Conservation (phyloP, 2,888 invertebrate genomes). For the Hofmannophila pseudospretella region DNA sequence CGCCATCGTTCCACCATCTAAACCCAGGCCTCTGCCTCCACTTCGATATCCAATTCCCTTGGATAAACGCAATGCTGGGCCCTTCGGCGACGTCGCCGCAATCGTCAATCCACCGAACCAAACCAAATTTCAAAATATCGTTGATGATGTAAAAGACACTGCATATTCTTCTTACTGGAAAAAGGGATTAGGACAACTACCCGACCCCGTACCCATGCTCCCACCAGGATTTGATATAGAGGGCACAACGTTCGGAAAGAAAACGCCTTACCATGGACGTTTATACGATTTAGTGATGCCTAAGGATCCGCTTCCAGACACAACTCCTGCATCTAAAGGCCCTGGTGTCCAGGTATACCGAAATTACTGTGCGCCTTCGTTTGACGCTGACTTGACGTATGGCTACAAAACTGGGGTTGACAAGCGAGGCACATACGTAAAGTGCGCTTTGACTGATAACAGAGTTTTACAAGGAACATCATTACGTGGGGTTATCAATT, state of each 20-base stretch:
- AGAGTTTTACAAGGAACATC: constrained; percentile 47
- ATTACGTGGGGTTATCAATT: constrained; percentile 43
- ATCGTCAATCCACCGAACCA: constrained; percentile 46
- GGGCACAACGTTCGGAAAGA: constrained; percentile 52
- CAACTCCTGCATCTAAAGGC: constrained; percentile 36
- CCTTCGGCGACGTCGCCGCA: constrained; percentile 31
- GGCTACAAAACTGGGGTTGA: constrained; percentile 62
- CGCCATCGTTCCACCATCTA: constrained; percentile 44
- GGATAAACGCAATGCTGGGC: constrained; percentile 47
- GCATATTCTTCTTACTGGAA: constrained; percentile 59
- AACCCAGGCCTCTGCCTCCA: constrained; percentile 40
- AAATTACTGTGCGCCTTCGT: constrained; percentile 59
- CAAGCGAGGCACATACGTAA: constrained; percentile 65
- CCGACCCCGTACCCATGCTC: constrained; percentile 54
- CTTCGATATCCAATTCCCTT: constrained; percentile 39
- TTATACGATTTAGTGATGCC: constrained; percentile 63
- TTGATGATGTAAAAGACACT: constrained; percentile 54
- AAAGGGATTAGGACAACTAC: constrained; percentile 37
- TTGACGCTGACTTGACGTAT: constrained; percentile 53
- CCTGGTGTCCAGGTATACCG: constrained; percentile 41
- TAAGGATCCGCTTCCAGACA: constrained; percentile 44
- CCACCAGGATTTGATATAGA: constrained; percentile 49
- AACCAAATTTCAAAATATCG: constrained; percentile 54
- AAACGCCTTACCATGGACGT: constrained; percentile 34
- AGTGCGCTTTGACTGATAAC: constrained; percentile 59